These are phyloP conservation scores for Adineta ricciae DNA, from an alignment of 2,888 invertebrate genomes.

Conservation along the genomic window DNA sequence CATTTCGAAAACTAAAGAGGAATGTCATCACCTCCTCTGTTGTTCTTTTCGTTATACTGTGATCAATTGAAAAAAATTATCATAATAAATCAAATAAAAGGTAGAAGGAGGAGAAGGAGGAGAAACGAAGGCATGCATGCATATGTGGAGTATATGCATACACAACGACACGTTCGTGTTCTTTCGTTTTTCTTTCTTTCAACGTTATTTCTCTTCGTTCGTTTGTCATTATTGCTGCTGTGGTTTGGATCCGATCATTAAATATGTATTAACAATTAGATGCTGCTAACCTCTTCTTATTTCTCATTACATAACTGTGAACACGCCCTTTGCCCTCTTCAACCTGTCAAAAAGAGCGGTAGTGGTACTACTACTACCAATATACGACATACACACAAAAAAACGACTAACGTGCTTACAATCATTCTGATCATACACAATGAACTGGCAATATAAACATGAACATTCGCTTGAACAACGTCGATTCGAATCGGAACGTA, in stretches of 20 bases:
- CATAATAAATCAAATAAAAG: constrained; percentile 9
- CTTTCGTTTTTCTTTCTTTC: background rate
- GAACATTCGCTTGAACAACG: background rate
- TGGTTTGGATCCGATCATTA: background rate
- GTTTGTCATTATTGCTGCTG: background rate
- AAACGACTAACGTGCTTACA: background rate
- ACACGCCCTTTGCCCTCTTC: background rate
- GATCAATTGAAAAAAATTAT: constrained; percentile 7
- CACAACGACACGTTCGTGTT: constrained; percentile 7
- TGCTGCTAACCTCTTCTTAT: background rate
- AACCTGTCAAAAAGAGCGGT: constrained; percentile 1
- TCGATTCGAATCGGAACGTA: background rate
- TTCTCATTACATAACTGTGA: background rate
- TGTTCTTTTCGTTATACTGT: constrained; percentile 3
- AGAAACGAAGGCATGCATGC: background rate
- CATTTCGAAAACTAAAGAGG: background rate
- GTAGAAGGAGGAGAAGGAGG: background rate
- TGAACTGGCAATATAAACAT: constrained; percentile 20
- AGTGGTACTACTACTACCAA: background rate
- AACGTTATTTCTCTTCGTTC: background rate
- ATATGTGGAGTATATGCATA: background rate
- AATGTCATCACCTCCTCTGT: background rate
- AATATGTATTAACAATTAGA: background rate
- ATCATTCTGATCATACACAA: background rate
- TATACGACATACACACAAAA: background rate